Percentiles rank a stretch among this genome's conserved stretches.
These are phyloP conservation scores for Gulo gulo DNA, from an alignment of 2,113 vertebrate species.

Conservation along the genomic window DNA sequence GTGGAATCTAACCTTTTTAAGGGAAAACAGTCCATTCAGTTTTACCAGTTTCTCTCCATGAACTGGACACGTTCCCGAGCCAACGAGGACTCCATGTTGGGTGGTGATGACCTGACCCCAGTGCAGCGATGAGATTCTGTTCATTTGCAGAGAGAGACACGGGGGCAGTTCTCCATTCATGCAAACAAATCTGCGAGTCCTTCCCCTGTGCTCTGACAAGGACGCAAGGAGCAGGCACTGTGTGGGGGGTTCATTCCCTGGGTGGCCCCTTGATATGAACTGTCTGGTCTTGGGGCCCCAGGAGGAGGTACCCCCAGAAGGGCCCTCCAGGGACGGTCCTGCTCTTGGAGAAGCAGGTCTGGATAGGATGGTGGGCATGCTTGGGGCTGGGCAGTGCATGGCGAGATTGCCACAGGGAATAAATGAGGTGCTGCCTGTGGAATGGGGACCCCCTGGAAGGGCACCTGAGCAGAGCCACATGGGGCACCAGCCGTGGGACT, in stretches of 20 bases:
- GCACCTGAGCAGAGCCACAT: background rate
- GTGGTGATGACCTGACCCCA: rapidly evolving
- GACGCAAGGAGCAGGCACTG: background rate
- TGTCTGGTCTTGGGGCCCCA: background rate
- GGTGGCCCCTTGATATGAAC: background rate
- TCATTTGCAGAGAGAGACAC: background rate
- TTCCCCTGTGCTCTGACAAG: background rate
- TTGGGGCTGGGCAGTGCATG: background rate
- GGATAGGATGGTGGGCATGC: rapidly evolving
- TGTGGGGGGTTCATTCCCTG: background rate
- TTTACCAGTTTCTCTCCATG: background rate
- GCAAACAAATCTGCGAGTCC: background rate
- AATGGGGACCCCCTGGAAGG: rapidly evolving
- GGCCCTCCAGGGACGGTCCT: rapidly evolving
- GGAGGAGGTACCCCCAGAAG: background rate
- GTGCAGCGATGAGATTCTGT: background rate
- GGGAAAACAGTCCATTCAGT: background rate
- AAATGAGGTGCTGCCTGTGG: background rate
- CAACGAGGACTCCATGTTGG: background rate
- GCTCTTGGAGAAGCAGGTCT: background rate
- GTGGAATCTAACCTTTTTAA: background rate
- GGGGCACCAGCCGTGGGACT: rapidly evolving
- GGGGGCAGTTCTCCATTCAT: rapidly evolving
- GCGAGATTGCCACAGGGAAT: rapidly evolving
- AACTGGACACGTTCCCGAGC: background rate